Evolutionary conservation across 2,113 vertebrate species (phyloP), one percentile per base, ranked within the genome.

Genomic region (Mirounga angustirostris): DNA sequence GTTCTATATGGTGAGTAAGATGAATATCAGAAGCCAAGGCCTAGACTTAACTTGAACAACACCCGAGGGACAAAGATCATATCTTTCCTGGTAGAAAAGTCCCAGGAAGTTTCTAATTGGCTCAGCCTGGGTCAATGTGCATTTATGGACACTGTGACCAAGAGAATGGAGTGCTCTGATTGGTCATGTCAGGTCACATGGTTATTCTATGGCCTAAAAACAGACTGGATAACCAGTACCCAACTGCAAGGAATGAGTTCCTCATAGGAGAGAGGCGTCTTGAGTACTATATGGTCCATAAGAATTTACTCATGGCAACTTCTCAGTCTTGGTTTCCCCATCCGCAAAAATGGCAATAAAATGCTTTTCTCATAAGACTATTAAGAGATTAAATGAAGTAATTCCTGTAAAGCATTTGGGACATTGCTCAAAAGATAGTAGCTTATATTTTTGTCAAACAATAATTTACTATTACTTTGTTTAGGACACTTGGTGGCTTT

Each of bases 321-420:
- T 36, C 46, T 82, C 67, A 84, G 28, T 58, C 74, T 89, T 79
- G n/a, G 14, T 63, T 95, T 95, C 67, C 85, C 86, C 67, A 30
- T 36, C 67, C 50, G 7, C 86, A 81, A 97, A 97, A 95, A 71
- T 65, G 18, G 13, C 28, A 19, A 93, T 46, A 89, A n/a, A 91
- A 73, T 90, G 67, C 21, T 78, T 95, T 97, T 71, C 36, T 90
- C 92, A 92, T 11, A 86, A 33, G 40, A 91, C 81, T 91, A 54
- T 43, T 74, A 56, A 82, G 10, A 91, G 43, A 80, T 78, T 61
- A 87, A 83, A 95, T 61, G 56, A 92, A 82, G 46, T 50, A 91
- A 89, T 2, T 85, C 91, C 61, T 14, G 0, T 87, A 94, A 88
- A 61, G 6, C 11, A 61, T 87, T 85, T 80, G 30, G 21, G 56